Conservation (phyloP, 2,888 invertebrate species). For the Dysmachus trigonus region DNA sequence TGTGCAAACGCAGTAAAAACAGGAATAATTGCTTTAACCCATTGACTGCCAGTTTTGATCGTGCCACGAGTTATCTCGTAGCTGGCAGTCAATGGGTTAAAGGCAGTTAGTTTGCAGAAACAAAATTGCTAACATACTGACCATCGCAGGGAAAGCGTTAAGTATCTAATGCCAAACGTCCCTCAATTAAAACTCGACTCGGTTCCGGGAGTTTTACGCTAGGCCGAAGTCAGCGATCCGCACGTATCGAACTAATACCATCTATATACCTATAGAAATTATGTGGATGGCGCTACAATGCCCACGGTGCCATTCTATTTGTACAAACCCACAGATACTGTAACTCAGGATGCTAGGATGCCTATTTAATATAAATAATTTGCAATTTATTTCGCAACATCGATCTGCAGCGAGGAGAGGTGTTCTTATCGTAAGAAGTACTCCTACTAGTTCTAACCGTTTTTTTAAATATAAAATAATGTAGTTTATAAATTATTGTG, state of each 20-base stretch:
- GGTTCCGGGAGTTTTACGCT: background rate
- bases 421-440: slow-evolving; percentile 1
- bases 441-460: background rate
- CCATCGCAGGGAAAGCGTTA: background rate
- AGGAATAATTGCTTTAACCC: background rate
- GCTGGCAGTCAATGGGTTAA: no score
- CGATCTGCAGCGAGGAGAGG: background rate
- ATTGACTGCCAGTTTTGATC: no score
- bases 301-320: background rate
- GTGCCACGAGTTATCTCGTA: no score
- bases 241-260: background rate
- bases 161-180: background rate
- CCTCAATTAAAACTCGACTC: background rate
- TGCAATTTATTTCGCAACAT: slow-evolving; percentile 16
- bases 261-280: background rate
- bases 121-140: background rate
- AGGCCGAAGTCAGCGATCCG: background rate
- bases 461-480: slow-evolving; percentile 25
- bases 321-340: slow-evolving; percentile 8
- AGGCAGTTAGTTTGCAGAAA: background rate
- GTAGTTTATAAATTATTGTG: slow-evolving; percentile 18
- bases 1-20: background rate
- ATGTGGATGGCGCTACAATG: background rate
- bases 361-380: slow-evolving; percentile 22
- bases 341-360: background rate